A percentile compares a stretch with the other conserved stretches of the same genome.
Conservation (phyloP, 2,888 invertebrate species). For the Xylocampa areola region DNA sequence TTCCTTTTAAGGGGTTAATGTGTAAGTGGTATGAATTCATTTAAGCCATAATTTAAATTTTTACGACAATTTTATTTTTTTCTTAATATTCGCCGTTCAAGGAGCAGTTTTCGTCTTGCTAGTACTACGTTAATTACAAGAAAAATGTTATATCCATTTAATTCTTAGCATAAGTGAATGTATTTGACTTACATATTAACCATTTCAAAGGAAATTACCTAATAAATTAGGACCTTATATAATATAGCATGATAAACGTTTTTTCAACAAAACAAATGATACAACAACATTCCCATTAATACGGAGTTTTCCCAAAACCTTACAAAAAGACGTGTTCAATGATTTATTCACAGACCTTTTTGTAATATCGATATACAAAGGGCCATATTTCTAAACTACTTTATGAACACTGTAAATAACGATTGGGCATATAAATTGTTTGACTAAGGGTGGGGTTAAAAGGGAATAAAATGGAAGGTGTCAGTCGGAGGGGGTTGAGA, state of each 20-base stretch:
- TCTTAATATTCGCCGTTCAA: too few species aligned
- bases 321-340: slow-evolving; percentile 12
- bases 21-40: too few species aligned
- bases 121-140: too few species aligned
- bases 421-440: slow-evolving; percentile 43
- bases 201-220: too few species aligned
- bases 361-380: slow-evolving; percentile 41
- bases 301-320: slow-evolving; percentile 24
- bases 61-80: too few species aligned
- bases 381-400: slow-evolving; percentile 25
- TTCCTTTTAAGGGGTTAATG: too few species aligned
- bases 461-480: slow-evolving; percentile 19
- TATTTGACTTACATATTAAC: too few species aligned
- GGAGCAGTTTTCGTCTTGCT: too few species aligned
- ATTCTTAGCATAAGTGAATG: too few species aligned
- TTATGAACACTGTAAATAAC: slow-evolving; percentile 13
- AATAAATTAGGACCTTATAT: too few species aligned
- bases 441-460: slow-evolving; percentile 2
- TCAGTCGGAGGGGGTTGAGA: slow-evolving; percentile 13
- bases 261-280: slow-evolving; percentile 9
- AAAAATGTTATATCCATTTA: too few species aligned
- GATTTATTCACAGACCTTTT: slow-evolving; percentile 39
- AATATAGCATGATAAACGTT: neutral
- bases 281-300: slow-evolving; percentile 10
- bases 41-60: too few species aligned